phyloP scores from a whole-genome alignment of 2,888 invertebrate genomes.

The Xestia rhomboidea region DNA sequence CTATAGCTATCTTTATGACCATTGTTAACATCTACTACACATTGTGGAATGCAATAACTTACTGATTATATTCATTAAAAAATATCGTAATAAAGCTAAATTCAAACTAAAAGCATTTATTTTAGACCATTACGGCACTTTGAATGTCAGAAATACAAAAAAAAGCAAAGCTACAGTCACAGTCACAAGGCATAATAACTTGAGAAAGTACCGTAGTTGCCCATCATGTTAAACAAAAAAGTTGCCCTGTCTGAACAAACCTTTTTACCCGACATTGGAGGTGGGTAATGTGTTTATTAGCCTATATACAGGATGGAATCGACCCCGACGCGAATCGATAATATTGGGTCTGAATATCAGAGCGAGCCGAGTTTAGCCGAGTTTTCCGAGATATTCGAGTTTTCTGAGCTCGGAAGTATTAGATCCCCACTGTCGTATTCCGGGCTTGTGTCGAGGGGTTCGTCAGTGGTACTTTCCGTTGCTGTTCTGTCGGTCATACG shows the following conservation, averaged over 20 bases:
- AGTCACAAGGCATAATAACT: no score
- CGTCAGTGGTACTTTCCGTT: conserved; percentile 80
- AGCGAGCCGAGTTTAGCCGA: conserved; percentile 12
- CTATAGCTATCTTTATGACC: neutral
- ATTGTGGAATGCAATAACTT: neutral
- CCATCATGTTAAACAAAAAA: conserved; percentile 49
- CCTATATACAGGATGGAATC: no score
- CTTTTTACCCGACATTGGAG: neutral
- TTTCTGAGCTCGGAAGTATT: conserved; percentile 28
- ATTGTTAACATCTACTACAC: neutral
- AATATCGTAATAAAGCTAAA: neutral
- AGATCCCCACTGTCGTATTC: conserved; percentile 39
- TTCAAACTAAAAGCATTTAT: no score
- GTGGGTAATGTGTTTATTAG: neutral
- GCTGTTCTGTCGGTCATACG: conserved; percentile 82
- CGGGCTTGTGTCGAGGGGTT: neutral
- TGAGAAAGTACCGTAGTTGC: no score
- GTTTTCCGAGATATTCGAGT: conserved; percentile 32
- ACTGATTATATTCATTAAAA: neutral
- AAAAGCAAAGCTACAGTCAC: no score
- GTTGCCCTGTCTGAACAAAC: conserved; percentile 37
- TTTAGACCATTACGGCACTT: no score
- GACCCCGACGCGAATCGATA: neutral
- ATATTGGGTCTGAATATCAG: neutral
- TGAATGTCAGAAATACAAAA: no score